Percentiles rank a stretch among this genome's conserved stretches.
phyloP scores from a whole-genome alignment of 2,888 invertebrate species.

The Tridacna gigas region DNA sequence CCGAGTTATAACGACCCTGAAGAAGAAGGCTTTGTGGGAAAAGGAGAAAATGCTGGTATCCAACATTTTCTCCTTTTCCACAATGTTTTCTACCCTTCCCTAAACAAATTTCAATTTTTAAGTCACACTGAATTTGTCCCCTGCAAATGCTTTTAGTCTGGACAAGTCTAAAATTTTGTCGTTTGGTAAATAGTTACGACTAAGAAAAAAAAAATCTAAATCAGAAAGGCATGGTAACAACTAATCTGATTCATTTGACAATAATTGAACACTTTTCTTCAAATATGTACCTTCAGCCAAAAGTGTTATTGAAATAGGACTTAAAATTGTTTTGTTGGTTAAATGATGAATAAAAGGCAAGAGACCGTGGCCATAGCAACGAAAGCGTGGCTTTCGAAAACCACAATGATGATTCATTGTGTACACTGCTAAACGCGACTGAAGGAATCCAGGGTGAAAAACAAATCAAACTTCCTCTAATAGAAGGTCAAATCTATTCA shows the following conservation, averaged over 20 bases:
- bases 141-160: no score
- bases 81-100: no score
- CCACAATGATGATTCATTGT: conserved; percentile 52
- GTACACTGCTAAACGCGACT: conserved; percentile 44
- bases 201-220: no score
- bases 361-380: conserved; percentile 59
- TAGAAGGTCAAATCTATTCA: conserved; percentile 42
- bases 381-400: conserved; percentile 53
- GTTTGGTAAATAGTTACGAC: no score
- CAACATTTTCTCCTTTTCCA: no score
- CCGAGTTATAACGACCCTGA: no score
- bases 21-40: no score
- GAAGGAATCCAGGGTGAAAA: conserved; percentile 36
- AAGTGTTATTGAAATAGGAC: conserved; percentile 38
- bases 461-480: conserved; percentile 38
- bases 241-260: conserved; percentile 2
- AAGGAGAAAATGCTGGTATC: no score
- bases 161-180: no score
- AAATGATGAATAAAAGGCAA: conserved; percentile 46
- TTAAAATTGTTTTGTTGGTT: conserved; percentile 62
- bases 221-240: background rate
- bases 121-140: no score
- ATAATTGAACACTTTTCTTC: conserved; percentile 48
- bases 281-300: conserved; percentile 19
- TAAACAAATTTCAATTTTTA: no score